Evolutionary conservation across 2,113 vertebrate genomes (phyloP).

Genomic region (Barbus barbus): DNA sequence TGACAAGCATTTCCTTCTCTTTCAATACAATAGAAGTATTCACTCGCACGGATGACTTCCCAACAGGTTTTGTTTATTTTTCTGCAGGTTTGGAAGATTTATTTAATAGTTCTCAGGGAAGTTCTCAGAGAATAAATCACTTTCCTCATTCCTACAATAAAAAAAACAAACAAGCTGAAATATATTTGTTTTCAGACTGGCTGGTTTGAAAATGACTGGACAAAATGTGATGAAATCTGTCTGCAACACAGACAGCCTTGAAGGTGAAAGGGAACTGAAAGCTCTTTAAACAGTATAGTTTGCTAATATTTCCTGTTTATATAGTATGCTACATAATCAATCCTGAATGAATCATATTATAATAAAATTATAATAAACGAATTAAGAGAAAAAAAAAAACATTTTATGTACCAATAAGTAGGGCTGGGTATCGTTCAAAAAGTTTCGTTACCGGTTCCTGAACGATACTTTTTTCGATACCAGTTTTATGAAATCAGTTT

Average conservation of each 20-base stretch:
- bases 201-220: neutral
- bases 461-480: too few relatives aligned
- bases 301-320: neutral
- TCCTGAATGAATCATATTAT: neutral
- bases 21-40: neutral
- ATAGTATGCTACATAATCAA: neutral
- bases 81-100: neutral
- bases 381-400: neutral
- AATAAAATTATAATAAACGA: neutral
- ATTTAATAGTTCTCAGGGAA: neutral
- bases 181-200: neutral
- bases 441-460: too few relatives aligned
- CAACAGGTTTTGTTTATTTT: neutral
- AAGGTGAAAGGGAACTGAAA: neutral
- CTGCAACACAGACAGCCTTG: neutral
- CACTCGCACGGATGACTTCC: neutral
- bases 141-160: constrained; percentile 17
- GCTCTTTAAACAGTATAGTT: neutral
- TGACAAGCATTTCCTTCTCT: constrained; percentile 22
- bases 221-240: neutral
- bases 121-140: neutral
- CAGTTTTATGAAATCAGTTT: too few relatives aligned
- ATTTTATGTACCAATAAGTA: too few relatives aligned
- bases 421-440: too few relatives aligned
- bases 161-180: neutral